phyloP scores from a whole-genome alignment of 2,797 vertebrate species.

The Tapera naevia region DNA sequence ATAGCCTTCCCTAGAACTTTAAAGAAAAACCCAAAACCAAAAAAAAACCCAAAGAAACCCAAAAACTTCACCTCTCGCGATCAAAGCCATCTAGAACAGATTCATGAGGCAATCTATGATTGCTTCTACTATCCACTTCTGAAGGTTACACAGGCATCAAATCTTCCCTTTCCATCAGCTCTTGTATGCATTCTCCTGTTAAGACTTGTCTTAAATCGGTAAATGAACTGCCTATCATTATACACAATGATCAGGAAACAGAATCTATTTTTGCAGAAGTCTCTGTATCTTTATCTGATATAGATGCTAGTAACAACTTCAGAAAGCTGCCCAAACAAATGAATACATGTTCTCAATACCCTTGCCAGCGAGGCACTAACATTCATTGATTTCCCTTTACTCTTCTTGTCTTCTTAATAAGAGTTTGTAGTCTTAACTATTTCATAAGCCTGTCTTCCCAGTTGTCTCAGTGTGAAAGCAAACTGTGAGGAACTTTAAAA shows the following conservation, averaged over 20 bases:
- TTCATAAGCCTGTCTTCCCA: slow-evolving; percentile 27
- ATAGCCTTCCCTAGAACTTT: not conserved
- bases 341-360: not conserved
- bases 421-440: not conserved
- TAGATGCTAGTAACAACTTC: not conserved
- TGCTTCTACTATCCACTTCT: not conserved
- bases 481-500: slow-evolving; percentile 17
- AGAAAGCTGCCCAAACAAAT: not conserved
- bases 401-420: slow-evolving; percentile 6
- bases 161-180: not conserved
- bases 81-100: not conserved
- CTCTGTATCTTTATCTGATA: not conserved
- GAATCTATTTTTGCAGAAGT: not conserved
- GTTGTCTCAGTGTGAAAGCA: slow-evolving; percentile 9
- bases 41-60: no score
- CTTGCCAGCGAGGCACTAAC: not conserved
- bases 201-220: not conserved
- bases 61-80: not conserved
- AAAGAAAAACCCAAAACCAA: not conserved
- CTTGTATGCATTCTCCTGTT: not conserved
- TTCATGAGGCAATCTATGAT: not conserved
- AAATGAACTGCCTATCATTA: not conserved
- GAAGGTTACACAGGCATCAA: not conserved
- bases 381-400: not conserved
- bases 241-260: not conserved